These are phyloP conservation scores for Trypoxylon attenuatum DNA, from an alignment of 2,888 invertebrate species.

Conservation along the genomic window DNA sequence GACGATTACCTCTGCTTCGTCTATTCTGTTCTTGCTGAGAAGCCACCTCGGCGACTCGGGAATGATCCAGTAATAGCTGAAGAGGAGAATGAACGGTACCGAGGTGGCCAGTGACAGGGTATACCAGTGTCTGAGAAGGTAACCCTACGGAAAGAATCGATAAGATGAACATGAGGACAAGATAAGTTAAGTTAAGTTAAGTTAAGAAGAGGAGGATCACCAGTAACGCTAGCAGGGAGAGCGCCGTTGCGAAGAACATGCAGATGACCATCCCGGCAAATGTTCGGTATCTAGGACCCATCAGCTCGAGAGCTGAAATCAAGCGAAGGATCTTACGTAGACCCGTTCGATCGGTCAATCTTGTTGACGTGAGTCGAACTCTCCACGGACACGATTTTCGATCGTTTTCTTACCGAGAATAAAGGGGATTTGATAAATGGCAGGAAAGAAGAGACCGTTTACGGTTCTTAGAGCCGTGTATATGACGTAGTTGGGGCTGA, in stretches of 20 bases:
- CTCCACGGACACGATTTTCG: no score
- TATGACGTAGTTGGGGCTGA: slow-evolving; percentile 78
- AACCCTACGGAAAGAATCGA: no score
- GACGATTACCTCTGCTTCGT: slow-evolving; percentile 81
- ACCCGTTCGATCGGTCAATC: no score
- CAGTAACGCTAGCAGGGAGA: slow-evolving; percentile 79
- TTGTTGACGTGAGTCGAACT: no score
- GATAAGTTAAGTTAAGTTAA: no score
- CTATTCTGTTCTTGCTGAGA: slow-evolving; percentile 80
- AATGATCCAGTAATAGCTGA: slow-evolving; percentile 81
- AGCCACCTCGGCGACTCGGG: slow-evolving; percentile 85
- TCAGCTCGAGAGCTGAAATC: slow-evolving; percentile 78
- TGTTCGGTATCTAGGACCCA: slow-evolving; percentile 80
- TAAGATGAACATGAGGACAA: no score
- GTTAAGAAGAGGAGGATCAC: no score
- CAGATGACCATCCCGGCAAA: slow-evolving; percentile 81
- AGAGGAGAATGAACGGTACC: slow-evolving; percentile 78
- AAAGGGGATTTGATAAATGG: slow-evolving; percentile 81
- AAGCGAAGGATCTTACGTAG: neutral
- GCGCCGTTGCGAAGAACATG: slow-evolving; percentile 80
- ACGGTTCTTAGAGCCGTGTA: slow-evolving; percentile 79
- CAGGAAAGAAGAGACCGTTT: slow-evolving; percentile 81
- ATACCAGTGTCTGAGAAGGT: slow-evolving; percentile 79
- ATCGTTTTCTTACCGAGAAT: slow-evolving; percentile 80
- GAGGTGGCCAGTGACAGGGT: slow-evolving; percentile 79